phyloP scores from a whole-genome alignment of 1,140 invertebrate genomes.

The Oppia nitens region DNA sequence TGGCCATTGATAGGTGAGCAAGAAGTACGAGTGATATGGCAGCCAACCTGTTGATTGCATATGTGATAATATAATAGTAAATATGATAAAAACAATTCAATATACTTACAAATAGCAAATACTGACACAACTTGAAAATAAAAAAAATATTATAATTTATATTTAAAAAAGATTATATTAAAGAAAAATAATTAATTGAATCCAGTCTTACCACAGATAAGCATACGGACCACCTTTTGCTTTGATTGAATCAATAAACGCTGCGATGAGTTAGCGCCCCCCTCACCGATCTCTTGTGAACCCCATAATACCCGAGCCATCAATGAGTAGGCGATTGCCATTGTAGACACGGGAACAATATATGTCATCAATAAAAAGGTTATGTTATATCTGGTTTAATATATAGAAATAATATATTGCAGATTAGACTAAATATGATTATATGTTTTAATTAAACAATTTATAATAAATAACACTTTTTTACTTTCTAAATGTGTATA shows the following conservation, averaged over 20 bases:
- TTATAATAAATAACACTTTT: too few relatives aligned
- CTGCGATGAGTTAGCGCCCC: background rate
- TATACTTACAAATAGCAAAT: too few relatives aligned
- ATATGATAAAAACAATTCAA: too few relatives aligned
- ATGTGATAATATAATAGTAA: too few relatives aligned
- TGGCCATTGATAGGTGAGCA: conserved; percentile 48
- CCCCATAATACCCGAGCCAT: conserved; percentile 76
- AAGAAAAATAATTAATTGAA: background rate
- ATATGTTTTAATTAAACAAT: too few relatives aligned
- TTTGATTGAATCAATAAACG: background rate
- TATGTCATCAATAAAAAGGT: conserved; percentile 70
- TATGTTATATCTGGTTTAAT: conserved; percentile 79
- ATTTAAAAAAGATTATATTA: background rate
- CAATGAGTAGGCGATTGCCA: conserved; percentile 65
- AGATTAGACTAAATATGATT: too few relatives aligned
- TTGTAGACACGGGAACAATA: conserved; percentile 64
- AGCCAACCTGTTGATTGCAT: conserved; percentile 80
- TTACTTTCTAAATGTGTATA: too few relatives aligned
- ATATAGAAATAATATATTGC: too few relatives aligned
- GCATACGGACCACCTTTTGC: conserved; percentile 11
- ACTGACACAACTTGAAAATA: conserved; percentile 54
- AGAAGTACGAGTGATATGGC: conserved; percentile 67
- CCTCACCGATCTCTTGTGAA: conserved; percentile 66
- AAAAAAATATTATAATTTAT: conserved; percentile 24
- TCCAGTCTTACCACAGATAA: conserved; percentile 7